Conservation (phyloP, 2,888 invertebrate species). For the Cephalotes varians region DNA sequence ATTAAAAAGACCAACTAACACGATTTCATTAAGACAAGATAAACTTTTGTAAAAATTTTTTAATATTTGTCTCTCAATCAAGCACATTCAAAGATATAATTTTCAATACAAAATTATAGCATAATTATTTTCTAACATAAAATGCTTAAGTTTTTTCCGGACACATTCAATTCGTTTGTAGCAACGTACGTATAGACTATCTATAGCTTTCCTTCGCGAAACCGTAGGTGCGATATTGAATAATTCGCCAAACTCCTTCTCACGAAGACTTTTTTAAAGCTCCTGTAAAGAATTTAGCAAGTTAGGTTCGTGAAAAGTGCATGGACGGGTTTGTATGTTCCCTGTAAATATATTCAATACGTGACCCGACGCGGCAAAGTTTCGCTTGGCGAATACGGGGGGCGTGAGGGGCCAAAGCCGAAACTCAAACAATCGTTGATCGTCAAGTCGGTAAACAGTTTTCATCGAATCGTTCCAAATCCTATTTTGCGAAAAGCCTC, state of each 20-base stretch:
- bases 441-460: slow-evolving; percentile 56
- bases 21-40: not conserved
- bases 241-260: slow-evolving; percentile 23
- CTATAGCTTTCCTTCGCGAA: not conserved
- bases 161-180: not conserved
- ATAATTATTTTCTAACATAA: not conserved
- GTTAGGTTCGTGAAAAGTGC: slow-evolving; percentile 50
- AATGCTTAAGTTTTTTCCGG: not conserved
- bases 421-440: slow-evolving; percentile 55
- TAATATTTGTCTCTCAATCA: not conserved
- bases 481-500: slow-evolving; percentile 53
- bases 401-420: slow-evolving; percentile 21
- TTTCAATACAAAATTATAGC: not conserved
- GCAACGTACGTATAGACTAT: not conserved
- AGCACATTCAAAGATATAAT: not conserved
- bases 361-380: slow-evolving; percentile 46
- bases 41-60: not conserved
- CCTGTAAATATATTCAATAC: slow-evolving; percentile 52
- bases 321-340: slow-evolving; percentile 38
- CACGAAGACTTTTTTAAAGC: slow-evolving; percentile 33
- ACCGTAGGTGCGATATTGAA: slow-evolving; percentile 40
- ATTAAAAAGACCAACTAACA: not conserved
- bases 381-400: slow-evolving; percentile 26
- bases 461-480: slow-evolving; percentile 54
- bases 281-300: slow-evolving; percentile 42